phyloP scores from a whole-genome alignment of 2,113 vertebrate species.

The Guaruba guarouba region DNA sequence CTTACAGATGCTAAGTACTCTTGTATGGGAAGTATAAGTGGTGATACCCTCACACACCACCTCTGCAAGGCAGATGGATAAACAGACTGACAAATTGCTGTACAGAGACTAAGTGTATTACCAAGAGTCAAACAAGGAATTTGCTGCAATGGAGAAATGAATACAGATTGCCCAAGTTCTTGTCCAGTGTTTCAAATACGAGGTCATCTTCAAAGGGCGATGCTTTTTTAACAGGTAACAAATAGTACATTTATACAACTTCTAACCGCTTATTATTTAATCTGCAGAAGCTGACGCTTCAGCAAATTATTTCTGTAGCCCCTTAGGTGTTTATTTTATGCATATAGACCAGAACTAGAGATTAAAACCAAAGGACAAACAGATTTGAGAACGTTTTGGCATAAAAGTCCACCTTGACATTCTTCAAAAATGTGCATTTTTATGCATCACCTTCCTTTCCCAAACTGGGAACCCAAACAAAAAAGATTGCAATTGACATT shows the following conservation, averaged over 20 bases:
- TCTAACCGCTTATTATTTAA: background rate
- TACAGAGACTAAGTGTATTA: background rate
- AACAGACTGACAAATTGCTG: background rate
- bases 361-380: background rate
- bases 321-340: background rate
- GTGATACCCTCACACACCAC: background rate
- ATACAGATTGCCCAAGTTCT: background rate
- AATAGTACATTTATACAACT: background rate
- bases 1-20: background rate
- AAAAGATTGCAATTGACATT: background rate
- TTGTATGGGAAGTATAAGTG: background rate
- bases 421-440: background rate
- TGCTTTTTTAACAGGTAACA: background rate
- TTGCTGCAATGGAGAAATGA: background rate
- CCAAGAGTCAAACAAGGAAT: background rate
- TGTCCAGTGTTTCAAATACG: background rate
- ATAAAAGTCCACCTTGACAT: background rate
- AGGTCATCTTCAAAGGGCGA: rapidly evolving
- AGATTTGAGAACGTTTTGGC: background rate
- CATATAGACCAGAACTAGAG: background rate
- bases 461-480: background rate
- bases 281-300: background rate
- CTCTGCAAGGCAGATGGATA: background rate
- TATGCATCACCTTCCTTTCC: background rate
- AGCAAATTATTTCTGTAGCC: background rate